phyloP scores from a whole-genome alignment of 2,113 vertebrate species.

The Rissa tridactyla region DNA sequence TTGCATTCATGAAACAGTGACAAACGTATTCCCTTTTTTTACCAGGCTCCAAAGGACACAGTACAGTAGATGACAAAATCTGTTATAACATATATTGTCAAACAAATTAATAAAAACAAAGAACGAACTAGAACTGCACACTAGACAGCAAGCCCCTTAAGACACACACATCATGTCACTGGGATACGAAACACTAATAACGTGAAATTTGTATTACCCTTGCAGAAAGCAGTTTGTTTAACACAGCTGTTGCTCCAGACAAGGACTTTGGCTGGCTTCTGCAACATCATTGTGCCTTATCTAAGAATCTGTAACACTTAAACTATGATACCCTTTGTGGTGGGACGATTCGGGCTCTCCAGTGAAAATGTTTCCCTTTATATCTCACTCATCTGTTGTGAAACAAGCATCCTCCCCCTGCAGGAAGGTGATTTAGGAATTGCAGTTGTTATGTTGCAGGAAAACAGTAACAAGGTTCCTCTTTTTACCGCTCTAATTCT shows the following conservation, averaged over 20 bases:
- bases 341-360: background rate
- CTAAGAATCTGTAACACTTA: background rate
- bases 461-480: background rate
- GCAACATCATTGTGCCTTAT: background rate
- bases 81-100: background rate
- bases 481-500: background rate
- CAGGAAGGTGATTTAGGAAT: background rate
- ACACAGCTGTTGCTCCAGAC: background rate
- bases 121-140: background rate
- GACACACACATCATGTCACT: background rate
- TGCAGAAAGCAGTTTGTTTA: background rate
- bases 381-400: background rate
- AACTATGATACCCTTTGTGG: background rate
- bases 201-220: background rate
- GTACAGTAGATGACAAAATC: background rate
- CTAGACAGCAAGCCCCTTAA: background rate
- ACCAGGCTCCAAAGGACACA: background rate
- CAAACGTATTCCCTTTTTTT: background rate
- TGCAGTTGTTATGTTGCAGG: background rate
- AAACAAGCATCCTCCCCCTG: background rate
- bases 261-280: background rate
- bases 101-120: conserved; percentile 7
- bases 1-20: background rate
- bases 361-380: background rate
- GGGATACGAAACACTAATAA: background rate